Base-by-base conservation (phyloP, 2,888 invertebrate genomes). In the Caenorhabditis sulstoni region DNA sequence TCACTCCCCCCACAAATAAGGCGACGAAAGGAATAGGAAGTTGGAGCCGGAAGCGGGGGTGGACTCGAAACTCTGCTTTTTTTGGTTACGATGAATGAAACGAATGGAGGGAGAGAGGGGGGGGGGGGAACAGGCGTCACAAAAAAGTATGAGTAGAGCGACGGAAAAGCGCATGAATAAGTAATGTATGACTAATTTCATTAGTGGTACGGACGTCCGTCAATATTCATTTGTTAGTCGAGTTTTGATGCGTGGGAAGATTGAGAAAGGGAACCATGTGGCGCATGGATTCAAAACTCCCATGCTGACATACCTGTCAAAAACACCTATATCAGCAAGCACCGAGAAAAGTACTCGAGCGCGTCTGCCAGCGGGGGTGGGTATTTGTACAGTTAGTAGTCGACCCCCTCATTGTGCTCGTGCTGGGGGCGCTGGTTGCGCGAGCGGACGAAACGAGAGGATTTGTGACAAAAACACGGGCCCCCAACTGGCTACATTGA, bases 331-430 rank as follows among this genome's bases (percentile, higher is more conserved):
- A 29, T 29, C 29, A 29, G 29, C 29, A 62, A 62, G 62, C 55
- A 71, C 11, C 23, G 44, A 45, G 50, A 62, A 65, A 64, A 58
- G 64, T 73, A 64, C 73, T 73, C 49, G 45, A 73, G 47, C 52
- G 23, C 64, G 73, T 62, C 58, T 58, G 44, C 58, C 45, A 57
- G 57, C 64, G 73, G 49, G 73, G 73, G 73, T 22, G 73, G 64
- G 23, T 73, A 64, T 73, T 73, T 73, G 73, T 52, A 73, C 64
- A 73, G 73, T 64, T 73, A 64, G 68, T 68, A 53, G 70, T 53
- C 59, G 61, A 66, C 44, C 61, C 44, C 20, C 45, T 18, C 44
- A 18, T 1, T 41, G 41, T 47, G 45, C 53, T 53, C 61, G 50
- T 61, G 70, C 55, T 66, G 53, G n/a, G 23, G n/a, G n/a, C n/a